Evolutionary conservation across 1,140 invertebrate species (phyloP).

Genomic region (Eupristina koningsbergeri): DNA sequence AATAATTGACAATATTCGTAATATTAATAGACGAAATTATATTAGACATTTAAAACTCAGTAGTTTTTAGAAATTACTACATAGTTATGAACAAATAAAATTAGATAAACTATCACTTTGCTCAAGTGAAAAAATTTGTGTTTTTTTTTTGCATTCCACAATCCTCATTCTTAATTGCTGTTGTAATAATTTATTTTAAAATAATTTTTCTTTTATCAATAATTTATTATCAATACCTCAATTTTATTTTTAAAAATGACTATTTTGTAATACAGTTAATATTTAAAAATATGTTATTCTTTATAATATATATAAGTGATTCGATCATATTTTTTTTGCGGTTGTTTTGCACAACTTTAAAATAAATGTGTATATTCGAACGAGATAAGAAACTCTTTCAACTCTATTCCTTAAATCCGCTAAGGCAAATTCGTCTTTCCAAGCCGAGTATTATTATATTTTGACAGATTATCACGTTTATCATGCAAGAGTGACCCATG

Average conservation of each 20-base stretch:
- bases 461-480: constrained; percentile 33
- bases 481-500: constrained; percentile 26
- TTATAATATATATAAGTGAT: not conserved
- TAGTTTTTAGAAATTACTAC: no score
- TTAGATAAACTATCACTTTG: no score
- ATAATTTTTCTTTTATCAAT: no score
- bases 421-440: not conserved
- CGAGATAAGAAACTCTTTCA: constrained; percentile 16
- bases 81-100: no score
- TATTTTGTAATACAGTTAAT: not conserved
- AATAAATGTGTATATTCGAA: not conserved
- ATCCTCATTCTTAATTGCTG: no score
- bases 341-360: not conserved
- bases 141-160: no score
- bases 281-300: not conserved
- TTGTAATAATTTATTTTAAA: no score
- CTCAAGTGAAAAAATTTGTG: no score
- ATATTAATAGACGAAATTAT: no score
- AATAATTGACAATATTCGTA: no score
- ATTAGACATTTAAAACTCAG: no score
- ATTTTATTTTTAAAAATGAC: not conserved
- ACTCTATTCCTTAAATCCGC: constrained; percentile 6
- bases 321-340: not conserved
- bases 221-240: no score
- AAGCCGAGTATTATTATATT: constrained; percentile 15